Evolutionary conservation across 1,140 invertebrate genomes (phyloP).

Genomic region (Pseudomyrmex pallidus): DNA sequence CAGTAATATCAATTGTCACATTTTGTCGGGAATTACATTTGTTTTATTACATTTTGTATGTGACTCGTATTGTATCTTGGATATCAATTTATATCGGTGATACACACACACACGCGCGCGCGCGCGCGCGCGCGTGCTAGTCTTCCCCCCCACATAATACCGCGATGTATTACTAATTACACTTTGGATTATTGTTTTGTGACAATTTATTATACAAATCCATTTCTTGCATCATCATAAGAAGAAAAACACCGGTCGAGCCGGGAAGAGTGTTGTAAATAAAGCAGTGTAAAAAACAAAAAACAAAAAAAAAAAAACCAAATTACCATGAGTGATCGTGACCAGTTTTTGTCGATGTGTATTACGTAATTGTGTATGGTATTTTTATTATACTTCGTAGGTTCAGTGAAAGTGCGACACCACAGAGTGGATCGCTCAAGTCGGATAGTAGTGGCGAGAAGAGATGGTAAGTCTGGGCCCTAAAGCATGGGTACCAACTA

Average conservation of each 20-base stretch:
- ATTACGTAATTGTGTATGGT: slow-evolving; percentile 80
- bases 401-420: slow-evolving; percentile 85
- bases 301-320: slow-evolving; percentile 28
- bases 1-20: slow-evolving; percentile 20
- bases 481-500: slow-evolving; percentile 74
- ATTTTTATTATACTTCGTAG: slow-evolving; percentile 83
- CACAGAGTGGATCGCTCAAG: slow-evolving; percentile 83
- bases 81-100: too few relatives aligned
- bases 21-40: slow-evolving; percentile 2
- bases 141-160: background rate
- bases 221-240: slow-evolving; percentile 4
- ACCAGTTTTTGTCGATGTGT: slow-evolving; percentile 60
- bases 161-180: slow-evolving; percentile 8
- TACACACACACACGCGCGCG: too few relatives aligned
- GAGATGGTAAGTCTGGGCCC: slow-evolving; percentile 84
- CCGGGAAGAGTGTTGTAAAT: background rate
- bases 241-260: background rate
- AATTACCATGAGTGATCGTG: slow-evolving; percentile 38
- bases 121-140: too few relatives aligned
- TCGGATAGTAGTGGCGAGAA: slow-evolving; percentile 84
- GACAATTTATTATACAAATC: slow-evolving; percentile 6
- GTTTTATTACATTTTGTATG: slow-evolving; percentile 24
- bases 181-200: slow-evolving; percentile 9
- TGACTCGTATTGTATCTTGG: too few relatives aligned
- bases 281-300: background rate